A percentile compares a stretch with the other conserved stretches of the same genome.
These are phyloP conservation scores for Pitangus sulphuratus DNA, from an alignment of 2,797 vertebrate genomes.

Conservation along the genomic window DNA sequence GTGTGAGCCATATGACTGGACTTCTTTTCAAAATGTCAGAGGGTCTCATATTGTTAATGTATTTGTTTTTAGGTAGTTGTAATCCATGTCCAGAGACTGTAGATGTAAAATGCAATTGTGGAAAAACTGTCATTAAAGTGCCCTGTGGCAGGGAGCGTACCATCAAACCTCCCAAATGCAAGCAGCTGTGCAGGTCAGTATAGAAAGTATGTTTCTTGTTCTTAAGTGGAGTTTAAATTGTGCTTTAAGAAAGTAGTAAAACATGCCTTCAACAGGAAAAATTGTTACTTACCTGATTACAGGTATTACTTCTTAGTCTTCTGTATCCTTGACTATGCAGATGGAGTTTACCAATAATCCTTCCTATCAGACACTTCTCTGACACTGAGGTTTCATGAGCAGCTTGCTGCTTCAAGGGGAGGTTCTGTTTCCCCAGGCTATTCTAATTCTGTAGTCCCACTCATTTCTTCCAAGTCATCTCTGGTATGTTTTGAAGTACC, in stretches of 20 bases:
- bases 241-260: neutral
- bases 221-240: neutral
- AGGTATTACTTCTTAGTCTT: neutral
- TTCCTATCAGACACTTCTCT: neutral
- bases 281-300: neutral
- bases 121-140: constrained; percentile 81
- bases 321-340: neutral
- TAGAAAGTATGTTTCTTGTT: neutral
- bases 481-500: neutral
- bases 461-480: neutral
- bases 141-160: constrained; percentile 91
- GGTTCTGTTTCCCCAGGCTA: neutral
- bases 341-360: neutral
- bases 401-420: neutral
- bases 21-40: neutral
- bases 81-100: constrained; percentile 92
- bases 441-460: neutral
- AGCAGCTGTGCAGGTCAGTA: constrained; percentile 87
- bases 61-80: constrained; percentile 84
- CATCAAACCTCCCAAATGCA: constrained; percentile 91
- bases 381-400: neutral
- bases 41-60: neutral
- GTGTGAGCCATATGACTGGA: neutral
- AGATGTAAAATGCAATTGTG: constrained; percentile 86
- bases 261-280: neutral